Percentiles rank a stretch among this genome's conserved stretches.
phyloP scores from a whole-genome alignment of 2,113 vertebrate genomes.

The Riparia riparia region DNA sequence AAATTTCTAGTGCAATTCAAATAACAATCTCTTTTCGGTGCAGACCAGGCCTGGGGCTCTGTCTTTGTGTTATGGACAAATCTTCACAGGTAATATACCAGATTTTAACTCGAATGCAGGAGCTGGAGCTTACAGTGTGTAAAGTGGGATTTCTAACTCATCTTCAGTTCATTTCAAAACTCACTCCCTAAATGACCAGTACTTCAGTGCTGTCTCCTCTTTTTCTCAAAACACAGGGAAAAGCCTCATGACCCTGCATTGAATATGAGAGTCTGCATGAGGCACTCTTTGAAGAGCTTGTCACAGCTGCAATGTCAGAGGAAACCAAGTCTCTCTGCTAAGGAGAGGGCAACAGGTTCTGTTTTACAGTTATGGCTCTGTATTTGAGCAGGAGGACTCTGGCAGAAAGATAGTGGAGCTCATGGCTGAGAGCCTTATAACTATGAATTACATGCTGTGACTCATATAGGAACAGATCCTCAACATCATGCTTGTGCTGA shows the following conservation, averaged over 20 bases:
- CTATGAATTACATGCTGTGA: background rate
- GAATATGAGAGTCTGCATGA: slow-evolving; percentile 10
- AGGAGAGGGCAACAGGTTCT: background rate
- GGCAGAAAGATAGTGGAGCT: background rate
- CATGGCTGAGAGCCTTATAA: background rate
- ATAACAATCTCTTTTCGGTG: slow-evolving; percentile 41
- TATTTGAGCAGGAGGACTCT: background rate
- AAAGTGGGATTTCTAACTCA: slow-evolving; percentile 39
- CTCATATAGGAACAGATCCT: background rate
- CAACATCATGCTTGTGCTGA: background rate
- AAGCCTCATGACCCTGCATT: slow-evolving; percentile 14
- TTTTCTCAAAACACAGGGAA: slow-evolving; percentile 21
- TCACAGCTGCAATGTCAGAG: background rate
- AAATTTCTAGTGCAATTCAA: slow-evolving; percentile 46
- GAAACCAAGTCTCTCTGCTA: background rate
- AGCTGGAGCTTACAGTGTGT: background rate
- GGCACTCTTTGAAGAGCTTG: slow-evolving; percentile 31
- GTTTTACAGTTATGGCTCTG: background rate
- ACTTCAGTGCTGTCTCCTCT: slow-evolving; percentile 21
- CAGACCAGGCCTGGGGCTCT: slow-evolving; percentile 17
- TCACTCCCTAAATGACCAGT: slow-evolving; percentile 7
- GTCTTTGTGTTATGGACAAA: slow-evolving; percentile 31
- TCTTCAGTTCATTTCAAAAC: slow-evolving; percentile 41
- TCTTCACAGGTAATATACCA: slow-evolving; percentile 9
- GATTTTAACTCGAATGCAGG: background rate